Conservation (phyloP, 2,888 invertebrate species). For the Clepsis dumicolana region DNA sequence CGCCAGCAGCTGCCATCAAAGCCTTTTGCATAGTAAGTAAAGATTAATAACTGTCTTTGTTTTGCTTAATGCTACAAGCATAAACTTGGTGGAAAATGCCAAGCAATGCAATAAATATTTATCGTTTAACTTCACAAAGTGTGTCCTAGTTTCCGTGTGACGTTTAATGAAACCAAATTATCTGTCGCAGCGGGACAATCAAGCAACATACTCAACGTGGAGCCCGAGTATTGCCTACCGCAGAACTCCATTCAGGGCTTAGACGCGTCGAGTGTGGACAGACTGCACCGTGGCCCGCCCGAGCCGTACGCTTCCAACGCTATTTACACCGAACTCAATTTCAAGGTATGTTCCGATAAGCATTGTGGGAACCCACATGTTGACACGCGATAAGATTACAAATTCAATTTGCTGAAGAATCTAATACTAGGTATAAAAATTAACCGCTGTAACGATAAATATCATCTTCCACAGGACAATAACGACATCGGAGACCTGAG, state of each 20-base stretch:
- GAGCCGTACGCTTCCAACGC: conserved; percentile 83
- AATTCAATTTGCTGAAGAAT: conserved; percentile 65
- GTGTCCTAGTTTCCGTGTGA: conserved; percentile 31
- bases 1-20: conserved; percentile 78
- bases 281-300: conserved; percentile 77
- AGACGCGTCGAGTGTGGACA: conserved; percentile 77
- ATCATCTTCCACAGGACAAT: conserved; percentile 76
- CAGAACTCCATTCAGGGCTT: conserved; percentile 82
- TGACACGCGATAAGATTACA: conserved; percentile 69
- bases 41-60: conserved; percentile 44
- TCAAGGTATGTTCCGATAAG: conserved; percentile 80
- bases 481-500: conserved; percentile 79
- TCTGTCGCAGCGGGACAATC: conserved; percentile 73
- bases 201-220: conserved; percentile 77
- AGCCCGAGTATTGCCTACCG: conserved; percentile 81
- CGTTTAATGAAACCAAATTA: conserved; percentile 33
- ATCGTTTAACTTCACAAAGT: conserved; percentile 43
- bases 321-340: conserved; percentile 85
- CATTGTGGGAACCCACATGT: conserved; percentile 61
- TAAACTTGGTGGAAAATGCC: conserved; percentile 29
- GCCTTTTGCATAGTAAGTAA: conserved; percentile 77
- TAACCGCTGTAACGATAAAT: conserved; percentile 55
- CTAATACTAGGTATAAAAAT: conserved; percentile 45
- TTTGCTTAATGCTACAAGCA: conserved; percentile 15
- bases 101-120: conserved; percentile 14